Evolutionary conservation across 2,888 invertebrate genomes (phyloP).

Genomic region (Atethmia centrago): DNA sequence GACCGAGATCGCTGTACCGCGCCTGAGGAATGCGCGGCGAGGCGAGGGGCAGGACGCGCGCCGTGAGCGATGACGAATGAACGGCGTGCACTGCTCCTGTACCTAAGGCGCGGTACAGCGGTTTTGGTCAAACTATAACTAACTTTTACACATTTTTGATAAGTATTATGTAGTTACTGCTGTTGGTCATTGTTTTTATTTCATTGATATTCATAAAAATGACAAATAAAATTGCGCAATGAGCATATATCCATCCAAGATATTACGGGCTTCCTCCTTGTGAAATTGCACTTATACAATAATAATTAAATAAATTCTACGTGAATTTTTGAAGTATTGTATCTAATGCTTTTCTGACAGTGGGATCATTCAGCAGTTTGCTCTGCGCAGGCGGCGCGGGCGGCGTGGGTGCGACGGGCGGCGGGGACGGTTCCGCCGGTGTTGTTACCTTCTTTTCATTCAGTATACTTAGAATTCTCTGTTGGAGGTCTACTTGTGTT

Average conservation of each 20-base stretch:
- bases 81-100: too few species aligned
- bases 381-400: conserved; percentile 78
- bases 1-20: too few species aligned
- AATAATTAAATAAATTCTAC: conserved; percentile 55
- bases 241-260: not conserved
- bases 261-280: conserved; percentile 1
- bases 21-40: too few species aligned
- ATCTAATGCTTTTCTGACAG: conserved; percentile 95
- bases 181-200: conserved; percentile 1
- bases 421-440: conserved; percentile 63
- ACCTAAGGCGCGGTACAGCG: too few species aligned
- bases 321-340: conserved; percentile 90
- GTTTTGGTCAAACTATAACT: too few species aligned
- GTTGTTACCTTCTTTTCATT: conserved; percentile 91
- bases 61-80: too few species aligned
- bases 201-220: not conserved
- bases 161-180: too few species aligned
- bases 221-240: conserved; percentile 2
- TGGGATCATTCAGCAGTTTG: conserved; percentile 94
- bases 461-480: conserved; percentile 94
- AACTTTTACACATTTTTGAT: not conserved
- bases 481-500: conserved; percentile 93
- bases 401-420: conserved; percentile 71
- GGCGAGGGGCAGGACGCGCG: too few species aligned
- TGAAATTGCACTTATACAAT: conserved; percentile 37